Conservation (phyloP, 2,888 invertebrate species). For the Drosophila paucipuncta region DNA sequence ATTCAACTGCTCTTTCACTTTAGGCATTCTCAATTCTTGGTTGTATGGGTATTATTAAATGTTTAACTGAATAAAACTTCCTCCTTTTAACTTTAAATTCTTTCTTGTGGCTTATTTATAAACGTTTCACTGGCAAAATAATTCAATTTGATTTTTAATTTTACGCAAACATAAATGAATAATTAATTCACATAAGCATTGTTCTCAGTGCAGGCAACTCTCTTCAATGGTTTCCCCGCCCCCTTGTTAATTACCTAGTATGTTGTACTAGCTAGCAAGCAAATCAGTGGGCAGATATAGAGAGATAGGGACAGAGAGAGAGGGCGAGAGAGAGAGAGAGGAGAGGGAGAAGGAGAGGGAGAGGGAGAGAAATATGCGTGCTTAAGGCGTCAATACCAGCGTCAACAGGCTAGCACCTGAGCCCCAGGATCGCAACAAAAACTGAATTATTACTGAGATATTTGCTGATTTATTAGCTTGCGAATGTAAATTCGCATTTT, state of each 20-base stretch:
- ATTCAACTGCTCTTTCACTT: neutral
- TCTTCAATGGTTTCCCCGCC: neutral
- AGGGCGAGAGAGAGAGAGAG: too few relatives aligned
- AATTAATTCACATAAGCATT: neutral
- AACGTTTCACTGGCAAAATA: neutral
- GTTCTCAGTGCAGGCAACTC: slow-evolving; percentile 8
- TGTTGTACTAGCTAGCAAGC: slow-evolving; percentile 27
- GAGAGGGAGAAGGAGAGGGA: neutral
- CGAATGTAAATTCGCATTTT: slow-evolving; percentile 17
- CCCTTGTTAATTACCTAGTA: slow-evolving; percentile 68
- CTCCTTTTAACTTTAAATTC: too few relatives aligned
- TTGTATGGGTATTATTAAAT: neutral
- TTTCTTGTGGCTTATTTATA: neutral
- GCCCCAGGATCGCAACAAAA: slow-evolving; percentile 29
- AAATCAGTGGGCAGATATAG: slow-evolving; percentile 18
- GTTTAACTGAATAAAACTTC: too few relatives aligned
- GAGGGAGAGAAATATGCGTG: slow-evolving; percentile 50
- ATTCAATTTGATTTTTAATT: neutral
- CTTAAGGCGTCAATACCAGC: slow-evolving; percentile 82
- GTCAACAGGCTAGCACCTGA: slow-evolving; percentile 83
- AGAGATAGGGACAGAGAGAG: neutral
- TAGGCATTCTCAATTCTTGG: rapidly evolving
- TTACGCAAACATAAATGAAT: neutral
- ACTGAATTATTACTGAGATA: slow-evolving; percentile 82
- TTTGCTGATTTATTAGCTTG: slow-evolving; percentile 77